These are phyloP conservation scores for Eutolmus rufibarbis DNA, from an alignment of 2,888 invertebrate species.

Conservation along the genomic window DNA sequence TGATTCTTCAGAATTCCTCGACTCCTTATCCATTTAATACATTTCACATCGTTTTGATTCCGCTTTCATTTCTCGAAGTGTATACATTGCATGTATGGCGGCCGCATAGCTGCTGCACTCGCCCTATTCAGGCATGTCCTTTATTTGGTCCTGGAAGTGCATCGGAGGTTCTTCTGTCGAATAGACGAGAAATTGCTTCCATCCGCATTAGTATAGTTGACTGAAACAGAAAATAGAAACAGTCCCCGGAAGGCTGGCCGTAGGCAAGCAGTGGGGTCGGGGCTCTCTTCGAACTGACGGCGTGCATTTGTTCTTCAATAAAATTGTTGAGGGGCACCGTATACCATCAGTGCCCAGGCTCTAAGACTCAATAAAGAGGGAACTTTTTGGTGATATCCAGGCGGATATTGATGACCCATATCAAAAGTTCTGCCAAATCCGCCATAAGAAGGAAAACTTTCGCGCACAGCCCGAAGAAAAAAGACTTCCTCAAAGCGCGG, in stretches of 20 bases:
- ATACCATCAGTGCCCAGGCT: slow-evolving; percentile 6
- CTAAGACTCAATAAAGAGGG: slow-evolving; percentile 14
- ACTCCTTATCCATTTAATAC: slow-evolving; percentile 41
- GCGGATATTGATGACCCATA: slow-evolving; percentile 34
- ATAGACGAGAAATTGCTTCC: slow-evolving; percentile 30
- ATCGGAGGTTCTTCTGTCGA: neutral
- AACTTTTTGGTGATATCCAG: slow-evolving; percentile 7
- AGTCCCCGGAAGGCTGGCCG: neutral
- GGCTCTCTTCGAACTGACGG: neutral
- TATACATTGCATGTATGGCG: slow-evolving; percentile 12
- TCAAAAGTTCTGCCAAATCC: slow-evolving; percentile 17
- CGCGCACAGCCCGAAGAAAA: slow-evolving; percentile 12
- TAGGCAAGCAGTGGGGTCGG: neutral
- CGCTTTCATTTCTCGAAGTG: slow-evolving; percentile 13
- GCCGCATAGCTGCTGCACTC: neutral
- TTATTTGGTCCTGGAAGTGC: slow-evolving; percentile 7
- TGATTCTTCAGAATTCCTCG: slow-evolving; percentile 33
- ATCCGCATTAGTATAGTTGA: slow-evolving; percentile 35
- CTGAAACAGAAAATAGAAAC: slow-evolving; percentile 32
- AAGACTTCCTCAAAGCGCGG: slow-evolving; percentile 6
- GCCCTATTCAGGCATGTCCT: neutral
- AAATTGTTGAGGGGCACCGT: neutral
- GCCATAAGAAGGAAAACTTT: slow-evolving; percentile 15
- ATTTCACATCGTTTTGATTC: slow-evolving; percentile 37
- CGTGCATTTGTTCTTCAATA: neutral